Evolutionary conservation across 2,888 invertebrate genomes (phyloP), one percentile per base, ranked within the genome.

Genomic region (Malthinus seriepunctatus): DNA sequence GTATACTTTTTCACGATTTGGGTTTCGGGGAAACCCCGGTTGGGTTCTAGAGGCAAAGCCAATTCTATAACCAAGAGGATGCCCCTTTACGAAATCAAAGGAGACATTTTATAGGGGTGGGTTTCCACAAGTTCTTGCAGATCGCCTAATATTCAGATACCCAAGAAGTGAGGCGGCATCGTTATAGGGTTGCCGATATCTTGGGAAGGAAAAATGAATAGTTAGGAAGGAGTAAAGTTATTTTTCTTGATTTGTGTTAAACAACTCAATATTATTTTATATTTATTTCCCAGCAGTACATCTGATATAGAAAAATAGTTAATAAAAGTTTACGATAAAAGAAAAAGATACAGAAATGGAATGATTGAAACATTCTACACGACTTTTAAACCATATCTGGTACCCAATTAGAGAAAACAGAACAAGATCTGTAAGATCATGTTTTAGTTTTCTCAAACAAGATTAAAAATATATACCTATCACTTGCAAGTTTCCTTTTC

Each of bases 321-420:
- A n/a, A 42, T 15, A 42, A 23, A 23, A 23, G 23, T 23, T 23
- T 23, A 50, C 37, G 5, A 37, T 12, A 35, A 38, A 37, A 35
- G 14, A 33, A 52, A 48, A 31, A 37, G 32, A 6, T 42, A 47
- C 54, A 48, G 32, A 54, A 47, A 54, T 48, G 54, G 47, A 54
- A 54, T 37, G 47, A 54, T 54, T 54, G 54, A 54, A 54, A 54
- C 54, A 54, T 54, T 54, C 54, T 54, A 48, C 54, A 48, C 34
- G 54, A 54, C 37, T 47, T 54, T 54, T 48, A 54, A 54, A 23
- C 54, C 54, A 54, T 54, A 54, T 47, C 15, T 33, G 47, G 46
- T 54, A 54, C 47, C 54, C 54, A 54, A 54, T 54, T 54, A 54
- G 47, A 54, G 54, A 39, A 49, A 54, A 54, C 54, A 54, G 46